Conservation (phyloP, 2,797 vertebrate species). For the Carapus acus region DNA sequence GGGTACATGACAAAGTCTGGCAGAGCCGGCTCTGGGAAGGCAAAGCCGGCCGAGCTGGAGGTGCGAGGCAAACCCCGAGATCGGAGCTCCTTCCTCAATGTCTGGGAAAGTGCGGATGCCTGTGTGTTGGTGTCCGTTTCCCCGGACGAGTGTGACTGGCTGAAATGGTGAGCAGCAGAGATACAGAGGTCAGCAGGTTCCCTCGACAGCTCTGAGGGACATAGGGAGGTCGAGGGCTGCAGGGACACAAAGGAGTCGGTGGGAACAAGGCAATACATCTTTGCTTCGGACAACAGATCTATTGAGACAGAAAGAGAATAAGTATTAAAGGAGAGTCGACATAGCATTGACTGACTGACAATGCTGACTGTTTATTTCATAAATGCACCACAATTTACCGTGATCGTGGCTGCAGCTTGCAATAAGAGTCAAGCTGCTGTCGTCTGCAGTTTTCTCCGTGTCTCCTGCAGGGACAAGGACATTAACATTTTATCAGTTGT, state of each 20-base stretch:
- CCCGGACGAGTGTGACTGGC: slow-evolving; percentile 82
- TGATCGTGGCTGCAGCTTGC: slow-evolving; percentile 95
- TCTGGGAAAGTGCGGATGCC: slow-evolving; percentile 85
- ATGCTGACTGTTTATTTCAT: too few relatives aligned
- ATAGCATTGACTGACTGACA: too few relatives aligned
- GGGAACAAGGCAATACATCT: slow-evolving; percentile 94
- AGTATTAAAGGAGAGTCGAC: not conserved
- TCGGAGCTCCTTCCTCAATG: slow-evolving; percentile 89
- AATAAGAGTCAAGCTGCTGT: slow-evolving; percentile 92
- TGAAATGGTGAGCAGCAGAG: slow-evolving; percentile 79
- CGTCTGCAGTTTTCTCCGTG: slow-evolving; percentile 86
- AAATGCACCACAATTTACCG: slow-evolving; percentile 63
- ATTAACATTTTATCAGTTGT: too few relatives aligned
- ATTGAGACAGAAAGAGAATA: slow-evolving; percentile 10
- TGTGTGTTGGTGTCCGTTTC: slow-evolving; percentile 83
- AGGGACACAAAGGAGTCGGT: slow-evolving; percentile 96
- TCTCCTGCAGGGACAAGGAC: slow-evolving; percentile 70
- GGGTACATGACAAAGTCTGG: slow-evolving; percentile 89
- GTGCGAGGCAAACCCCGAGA: slow-evolving; percentile 95
- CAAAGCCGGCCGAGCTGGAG: slow-evolving; percentile 91
- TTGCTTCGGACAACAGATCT: slow-evolving; percentile 90
- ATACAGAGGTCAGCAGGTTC: slow-evolving; percentile 78
- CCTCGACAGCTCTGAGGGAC: slow-evolving; percentile 84
- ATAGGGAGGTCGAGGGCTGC: slow-evolving; percentile 92
- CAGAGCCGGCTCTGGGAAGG: slow-evolving; percentile 90